A percentile compares a stretch with the other conserved stretches of the same genome.
phyloP scores from a whole-genome alignment of 2,797 vertebrate genomes.

The Sibirionetta formosa region DNA sequence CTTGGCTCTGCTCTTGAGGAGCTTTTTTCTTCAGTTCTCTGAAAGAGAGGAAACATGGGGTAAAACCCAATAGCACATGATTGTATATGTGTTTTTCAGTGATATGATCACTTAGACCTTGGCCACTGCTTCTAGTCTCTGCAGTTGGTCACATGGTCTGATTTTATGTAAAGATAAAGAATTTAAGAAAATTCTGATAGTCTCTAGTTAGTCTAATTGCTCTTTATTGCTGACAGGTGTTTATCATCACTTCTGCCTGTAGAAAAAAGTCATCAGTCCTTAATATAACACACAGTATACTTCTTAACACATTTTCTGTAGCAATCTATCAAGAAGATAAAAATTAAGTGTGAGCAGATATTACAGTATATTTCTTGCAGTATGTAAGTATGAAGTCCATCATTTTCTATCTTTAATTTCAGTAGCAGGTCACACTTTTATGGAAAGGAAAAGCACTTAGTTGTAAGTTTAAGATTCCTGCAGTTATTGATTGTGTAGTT shows the following conservation, averaged over 20 bases:
- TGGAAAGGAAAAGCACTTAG: neutral
- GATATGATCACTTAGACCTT: neutral
- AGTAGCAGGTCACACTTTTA: neutral
- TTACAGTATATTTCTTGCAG: neutral
- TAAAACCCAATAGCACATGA: neutral
- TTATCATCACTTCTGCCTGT: conserved; percentile 22
- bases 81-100: neutral
- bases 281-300: neutral
- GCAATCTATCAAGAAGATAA: neutral
- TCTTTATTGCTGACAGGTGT: neutral
- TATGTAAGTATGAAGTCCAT: neutral
- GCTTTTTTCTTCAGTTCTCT: neutral
- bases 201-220: neutral
- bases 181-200: neutral
- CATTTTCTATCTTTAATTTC: neutral
- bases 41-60: neutral
- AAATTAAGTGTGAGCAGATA: neutral
- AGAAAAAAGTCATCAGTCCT: conserved; percentile 34
- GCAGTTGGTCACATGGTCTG: neutral
- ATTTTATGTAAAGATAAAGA: neutral
- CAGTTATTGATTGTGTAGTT: neutral
- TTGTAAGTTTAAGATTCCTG: neutral
- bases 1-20: rapidly evolving
- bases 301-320: conserved; percentile 2
- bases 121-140: neutral